Base-by-base conservation (phyloP, 2,888 invertebrate species). In the Synergus gifuensis region DNA sequence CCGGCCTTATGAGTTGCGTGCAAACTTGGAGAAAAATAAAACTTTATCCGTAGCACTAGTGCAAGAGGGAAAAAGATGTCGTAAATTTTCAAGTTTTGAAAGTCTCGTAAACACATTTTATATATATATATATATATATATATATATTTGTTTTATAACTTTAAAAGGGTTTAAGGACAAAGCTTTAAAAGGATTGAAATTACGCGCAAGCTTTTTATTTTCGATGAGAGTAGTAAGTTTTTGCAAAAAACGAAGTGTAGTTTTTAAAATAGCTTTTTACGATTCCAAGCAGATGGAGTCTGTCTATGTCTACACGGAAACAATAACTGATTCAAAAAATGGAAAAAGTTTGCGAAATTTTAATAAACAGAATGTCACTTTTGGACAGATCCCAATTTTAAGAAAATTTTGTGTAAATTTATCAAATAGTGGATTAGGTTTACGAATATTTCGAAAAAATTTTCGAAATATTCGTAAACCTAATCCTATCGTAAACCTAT, bases 1-100 rank as follows among this genome's bases (percentile, higher is more conserved):
- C 54, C 54, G 16, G 9, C 36, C 22, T 8, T 46, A 49, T 73
- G 73, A 73, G 73, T 73, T 73, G 54, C 49, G 73, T 54, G 73
- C 83, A 87, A 86, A 86, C 85, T 88, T 88, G 87, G 86, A 87
- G 87, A 86, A 88, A 88, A 88, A 87, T 86, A 86, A 87, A 86
- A 84, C 83, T 84, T 86, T 82, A 85, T 83, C 84, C 86, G 82
- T 81, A 79, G 81, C 81, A 78, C 82, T 85, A 86, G 84, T 80
- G 86, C 62, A 81, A 77, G 85, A 78, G 79, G 76, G 83, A 78
- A 69, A 81, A 79, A 78, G 80, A 49, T 76, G 78, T 84, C 86
- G 83, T 87, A 88, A 87, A 88, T 85, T 85, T 85, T 80, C 44
- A 81, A 81, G 79, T 81, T 80, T 83, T 83, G 80, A 80, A 83